Conservation (phyloP, 1,140 invertebrate species). For the Drosophila bocki region DNA sequence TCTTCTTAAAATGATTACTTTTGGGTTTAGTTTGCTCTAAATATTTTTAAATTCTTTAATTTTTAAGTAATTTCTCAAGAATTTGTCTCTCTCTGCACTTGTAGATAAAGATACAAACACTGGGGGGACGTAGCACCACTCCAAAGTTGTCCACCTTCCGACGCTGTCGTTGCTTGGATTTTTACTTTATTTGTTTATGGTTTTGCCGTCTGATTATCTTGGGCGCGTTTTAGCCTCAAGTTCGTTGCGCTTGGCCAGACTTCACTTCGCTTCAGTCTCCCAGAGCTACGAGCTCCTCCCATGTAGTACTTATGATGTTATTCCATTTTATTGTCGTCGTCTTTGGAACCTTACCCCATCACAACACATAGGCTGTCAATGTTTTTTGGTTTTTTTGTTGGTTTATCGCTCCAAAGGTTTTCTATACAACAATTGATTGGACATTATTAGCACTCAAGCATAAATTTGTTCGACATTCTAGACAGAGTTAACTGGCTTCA, state of each 20-base stretch:
- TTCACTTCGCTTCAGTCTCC: not conserved
- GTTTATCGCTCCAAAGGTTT: slow-evolving; percentile 77
- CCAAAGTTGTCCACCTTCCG: slow-evolving; percentile 58
- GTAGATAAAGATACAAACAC: slow-evolving; percentile 31
- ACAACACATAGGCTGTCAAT: slow-evolving; percentile 43
- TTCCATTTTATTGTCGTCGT: slow-evolving; percentile 74
- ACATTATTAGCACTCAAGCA: slow-evolving; percentile 82
- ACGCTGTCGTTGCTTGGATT: slow-evolving; percentile 66
- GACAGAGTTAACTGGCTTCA: slow-evolving; percentile 39
- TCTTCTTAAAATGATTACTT: not conserved
- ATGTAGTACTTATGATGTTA: slow-evolving; percentile 74
- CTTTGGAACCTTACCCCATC: slow-evolving; percentile 30
- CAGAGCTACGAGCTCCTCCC: slow-evolving; percentile 9
- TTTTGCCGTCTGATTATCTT: slow-evolving; percentile 79
- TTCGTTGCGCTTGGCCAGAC: slow-evolving; percentile 78
- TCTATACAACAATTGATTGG: slow-evolving; percentile 75
- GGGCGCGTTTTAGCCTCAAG: slow-evolving; percentile 76
- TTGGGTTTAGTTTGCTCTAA: not conserved
- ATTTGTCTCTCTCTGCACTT: slow-evolving; percentile 23
- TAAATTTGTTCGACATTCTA: slow-evolving; percentile 68
- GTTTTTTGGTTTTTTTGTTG: slow-evolving; percentile 67
- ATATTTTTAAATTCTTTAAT: not conserved
- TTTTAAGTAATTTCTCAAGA: not conserved
- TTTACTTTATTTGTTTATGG: slow-evolving; percentile 82
- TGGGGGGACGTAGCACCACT: slow-evolving; percentile 26